Conservation (phyloP, 2,797 vertebrate species). For the Tachyglossus aculeatus region DNA sequence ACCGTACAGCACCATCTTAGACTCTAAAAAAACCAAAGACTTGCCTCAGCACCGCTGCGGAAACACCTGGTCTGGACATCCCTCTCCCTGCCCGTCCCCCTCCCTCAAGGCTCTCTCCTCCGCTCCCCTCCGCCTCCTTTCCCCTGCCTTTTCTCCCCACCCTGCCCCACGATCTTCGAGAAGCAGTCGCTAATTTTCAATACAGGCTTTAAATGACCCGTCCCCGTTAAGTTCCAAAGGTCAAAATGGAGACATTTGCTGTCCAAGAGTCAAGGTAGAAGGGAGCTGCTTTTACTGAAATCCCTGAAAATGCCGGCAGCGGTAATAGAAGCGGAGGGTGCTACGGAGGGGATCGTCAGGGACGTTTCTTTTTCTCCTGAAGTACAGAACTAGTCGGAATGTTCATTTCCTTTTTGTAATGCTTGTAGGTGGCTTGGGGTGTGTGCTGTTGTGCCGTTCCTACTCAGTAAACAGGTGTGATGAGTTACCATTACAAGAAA, state of each 20-base stretch:
- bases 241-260: conserved; percentile 86
- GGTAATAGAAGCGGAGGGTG: conserved; percentile 84
- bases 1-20: conserved; percentile 78
- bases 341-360: conserved; percentile 95
- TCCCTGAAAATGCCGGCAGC: conserved; percentile 76
- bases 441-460: conserved; percentile 95
- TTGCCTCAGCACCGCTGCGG: conserved; percentile 87
- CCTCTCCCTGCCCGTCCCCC: conserved; percentile 34
- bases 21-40: conserved; percentile 96
- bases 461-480: conserved; percentile 93
- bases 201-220: conserved; percentile 78
- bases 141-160: too few relatives aligned
- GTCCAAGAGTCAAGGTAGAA: conserved; percentile 74
- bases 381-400: conserved; percentile 92
- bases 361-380: conserved; percentile 91
- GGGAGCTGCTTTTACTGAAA: conserved; percentile 77
- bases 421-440: conserved; percentile 90
- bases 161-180: conserved; percentile 60
- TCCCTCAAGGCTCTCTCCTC: conserved; percentile 14
- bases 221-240: conserved; percentile 81
- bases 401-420: conserved; percentile 75
- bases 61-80: conserved; percentile 65
- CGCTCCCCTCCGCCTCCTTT: too few relatives aligned
- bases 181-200: conserved; percentile 75
- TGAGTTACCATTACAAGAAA: conserved; percentile 89